Conservation (phyloP, 2,113 vertebrate genomes). For the Arothron firmamentum region DNA sequence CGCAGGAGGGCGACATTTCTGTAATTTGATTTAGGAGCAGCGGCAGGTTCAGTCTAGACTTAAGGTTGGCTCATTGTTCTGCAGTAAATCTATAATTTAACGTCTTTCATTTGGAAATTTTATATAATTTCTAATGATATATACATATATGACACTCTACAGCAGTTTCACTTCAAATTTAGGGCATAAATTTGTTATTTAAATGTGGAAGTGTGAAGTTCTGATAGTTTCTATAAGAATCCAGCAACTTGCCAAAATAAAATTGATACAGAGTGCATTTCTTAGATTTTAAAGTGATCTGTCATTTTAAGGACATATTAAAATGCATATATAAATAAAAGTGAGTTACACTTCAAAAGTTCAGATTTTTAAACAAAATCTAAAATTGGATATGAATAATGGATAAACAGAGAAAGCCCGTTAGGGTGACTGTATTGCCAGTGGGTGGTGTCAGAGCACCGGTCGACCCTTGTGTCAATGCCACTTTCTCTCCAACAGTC, state of each 20-base stretch:
- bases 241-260: too few species aligned
- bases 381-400: neutral
- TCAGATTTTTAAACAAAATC: neutral
- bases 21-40: neutral
- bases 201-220: too few species aligned
- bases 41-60: neutral
- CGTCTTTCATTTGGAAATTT: too few species aligned
- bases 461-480: neutral
- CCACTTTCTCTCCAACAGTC: slow-evolving; percentile 31
- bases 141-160: too few species aligned
- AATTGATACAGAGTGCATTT: too few species aligned
- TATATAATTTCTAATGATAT: too few species aligned
- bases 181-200: too few species aligned
- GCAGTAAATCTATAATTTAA: neutral
- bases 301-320: too few species aligned
- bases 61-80: neutral
- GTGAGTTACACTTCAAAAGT: neutral
- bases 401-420: slow-evolving; percentile 5
- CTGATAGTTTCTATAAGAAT: too few species aligned
- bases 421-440: neutral
- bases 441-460: slow-evolving; percentile 2
- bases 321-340: neutral
- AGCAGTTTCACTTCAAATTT: too few species aligned
- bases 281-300: too few species aligned
- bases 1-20: slow-evolving; percentile 48